Conservation (phyloP, 64 coral and sea anemone species). For the Porites lutea region DNA sequence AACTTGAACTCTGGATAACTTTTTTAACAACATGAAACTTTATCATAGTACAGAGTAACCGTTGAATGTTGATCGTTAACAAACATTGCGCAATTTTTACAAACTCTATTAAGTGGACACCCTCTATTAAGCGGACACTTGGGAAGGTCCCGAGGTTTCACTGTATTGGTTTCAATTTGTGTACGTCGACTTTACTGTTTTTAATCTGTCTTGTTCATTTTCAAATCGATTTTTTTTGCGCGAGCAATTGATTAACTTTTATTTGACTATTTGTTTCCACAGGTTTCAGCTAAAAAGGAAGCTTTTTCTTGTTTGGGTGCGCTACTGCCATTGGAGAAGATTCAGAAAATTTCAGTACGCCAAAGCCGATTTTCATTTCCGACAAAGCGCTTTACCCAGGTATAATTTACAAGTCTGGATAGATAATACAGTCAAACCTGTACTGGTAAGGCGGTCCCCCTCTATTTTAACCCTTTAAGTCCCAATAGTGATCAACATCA, state of each 20-base stretch:
- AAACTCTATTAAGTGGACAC: too few relatives aligned
- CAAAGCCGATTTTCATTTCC: constrained; percentile 76
- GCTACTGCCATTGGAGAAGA: constrained; percentile 75
- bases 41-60: too few relatives aligned
- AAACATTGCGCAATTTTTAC: too few relatives aligned
- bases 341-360: constrained; percentile 71
- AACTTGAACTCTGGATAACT: too few relatives aligned
- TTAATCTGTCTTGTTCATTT: not conserved
- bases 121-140: too few relatives aligned
- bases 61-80: too few relatives aligned
- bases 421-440: too few relatives aligned
- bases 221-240: not conserved
- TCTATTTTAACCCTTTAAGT: too few relatives aligned
- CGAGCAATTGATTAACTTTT: not conserved
- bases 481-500: too few relatives aligned
- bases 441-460: too few relatives aligned
- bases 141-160: too few relatives aligned
- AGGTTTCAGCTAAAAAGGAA: constrained; percentile 61
- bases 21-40: too few relatives aligned
- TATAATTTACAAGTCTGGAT: constrained; percentile 30
- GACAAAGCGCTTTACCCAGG: constrained; percentile 77
- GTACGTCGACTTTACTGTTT: not conserved
- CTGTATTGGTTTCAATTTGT: not conserved
- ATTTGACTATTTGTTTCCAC: not conserved
- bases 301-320: constrained; percentile 41